Evolutionary conservation across 2,113 vertebrate species (phyloP).

Genomic region (Ginglymostoma cirratum): DNA sequence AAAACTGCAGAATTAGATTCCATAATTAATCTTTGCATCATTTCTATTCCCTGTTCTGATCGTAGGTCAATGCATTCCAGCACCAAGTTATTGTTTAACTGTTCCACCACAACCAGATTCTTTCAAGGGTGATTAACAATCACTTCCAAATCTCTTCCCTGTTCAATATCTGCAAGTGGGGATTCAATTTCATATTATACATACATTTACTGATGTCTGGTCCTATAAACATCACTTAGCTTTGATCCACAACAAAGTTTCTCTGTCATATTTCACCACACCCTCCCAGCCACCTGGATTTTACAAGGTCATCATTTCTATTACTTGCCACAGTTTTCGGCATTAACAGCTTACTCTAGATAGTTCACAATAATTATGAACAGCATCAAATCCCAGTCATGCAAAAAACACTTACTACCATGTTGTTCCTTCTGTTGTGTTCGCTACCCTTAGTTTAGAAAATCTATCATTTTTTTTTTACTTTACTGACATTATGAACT

Average conservation of each 20-base stretch:
- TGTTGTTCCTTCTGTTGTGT: neutral
- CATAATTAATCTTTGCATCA: neutral
- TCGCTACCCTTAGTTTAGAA: neutral
- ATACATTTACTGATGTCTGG: neutral
- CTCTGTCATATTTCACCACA: neutral
- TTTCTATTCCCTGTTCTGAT: neutral
- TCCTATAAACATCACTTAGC: neutral
- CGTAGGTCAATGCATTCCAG: neutral
- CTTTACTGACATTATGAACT: neutral
- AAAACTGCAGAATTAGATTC: neutral
- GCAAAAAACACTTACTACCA: neutral
- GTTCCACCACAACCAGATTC: neutral
- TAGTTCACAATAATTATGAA: neutral
- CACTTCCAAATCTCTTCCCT: neutral
- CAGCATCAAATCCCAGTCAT: neutral
- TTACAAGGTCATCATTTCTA: neutral
- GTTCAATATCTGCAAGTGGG: neutral
- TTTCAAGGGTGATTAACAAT: neutral
- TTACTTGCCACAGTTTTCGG: neutral
- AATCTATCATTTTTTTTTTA: neutral
- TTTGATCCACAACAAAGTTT: neutral
- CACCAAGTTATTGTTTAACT: neutral
- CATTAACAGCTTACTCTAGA: neutral
- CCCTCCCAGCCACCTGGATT: neutral
- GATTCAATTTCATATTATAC: neutral